phyloP scores from a whole-genome alignment of 2,797 vertebrate species.

The Phylloscopus collybita region DNA sequence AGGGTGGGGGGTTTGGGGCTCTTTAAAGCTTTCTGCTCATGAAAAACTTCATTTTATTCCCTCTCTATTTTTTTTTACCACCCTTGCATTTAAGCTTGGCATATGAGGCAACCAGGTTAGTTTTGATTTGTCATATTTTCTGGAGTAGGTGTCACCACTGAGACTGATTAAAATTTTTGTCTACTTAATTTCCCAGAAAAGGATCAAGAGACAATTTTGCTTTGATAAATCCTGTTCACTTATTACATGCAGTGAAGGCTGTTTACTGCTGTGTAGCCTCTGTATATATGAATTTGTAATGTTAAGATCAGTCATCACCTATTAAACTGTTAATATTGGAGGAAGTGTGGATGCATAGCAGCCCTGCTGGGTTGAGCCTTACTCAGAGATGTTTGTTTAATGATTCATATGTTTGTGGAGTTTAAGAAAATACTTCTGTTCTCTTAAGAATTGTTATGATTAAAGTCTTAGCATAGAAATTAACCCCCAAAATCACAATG shows the following conservation, averaged over 20 bases:
- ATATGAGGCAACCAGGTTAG: neutral
- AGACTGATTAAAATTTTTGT: neutral
- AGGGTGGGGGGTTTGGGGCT: neutral
- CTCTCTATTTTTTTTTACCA: neutral
- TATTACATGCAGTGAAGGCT: neutral
- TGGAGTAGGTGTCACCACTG: neutral
- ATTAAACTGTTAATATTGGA: conserved; percentile 21
- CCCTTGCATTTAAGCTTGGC: neutral
- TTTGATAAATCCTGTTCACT: neutral
- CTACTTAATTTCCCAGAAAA: neutral
- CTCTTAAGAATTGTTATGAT: neutral
- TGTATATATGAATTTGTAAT: neutral
- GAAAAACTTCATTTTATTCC: neutral
- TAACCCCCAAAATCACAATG: neutral
- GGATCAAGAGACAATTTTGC: neutral
- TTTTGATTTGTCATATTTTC: neutral
- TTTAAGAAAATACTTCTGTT: conserved; percentile 9
- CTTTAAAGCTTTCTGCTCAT: neutral
- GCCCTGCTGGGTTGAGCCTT: conserved; percentile 21
- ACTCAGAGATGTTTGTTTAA: conserved; percentile 22
- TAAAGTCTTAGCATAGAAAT: neutral
- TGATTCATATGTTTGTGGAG: conserved; percentile 5
- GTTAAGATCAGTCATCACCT: neutral
- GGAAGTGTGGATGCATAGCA: neutral
- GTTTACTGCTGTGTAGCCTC: neutral